Evolutionary conservation across 2,113 vertebrate species (phyloP), one percentile per base, ranked within the genome.

Genomic region (Lipophrys pholis): DNA sequence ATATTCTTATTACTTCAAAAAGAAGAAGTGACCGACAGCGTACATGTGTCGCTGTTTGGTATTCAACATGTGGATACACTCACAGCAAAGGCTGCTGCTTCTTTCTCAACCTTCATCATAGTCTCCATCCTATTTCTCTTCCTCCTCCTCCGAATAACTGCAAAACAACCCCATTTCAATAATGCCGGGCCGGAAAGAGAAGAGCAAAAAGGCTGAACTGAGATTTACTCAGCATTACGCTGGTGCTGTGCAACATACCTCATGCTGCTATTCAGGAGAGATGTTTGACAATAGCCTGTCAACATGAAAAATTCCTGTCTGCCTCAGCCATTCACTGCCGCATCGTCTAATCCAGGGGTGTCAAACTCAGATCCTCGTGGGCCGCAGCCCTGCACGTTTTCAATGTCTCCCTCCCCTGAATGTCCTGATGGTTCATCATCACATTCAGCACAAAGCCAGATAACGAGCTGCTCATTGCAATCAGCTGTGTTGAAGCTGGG

Each of bases 181-280:
- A 36, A 73, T 60, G 45, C 21, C 45, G 46, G 45, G 14, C 56
- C 9, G 43, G 42, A 49, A 40, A 6, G 39, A 43, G 50, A 46
- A 51, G 60, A 58, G 58, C 42, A 0, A 3, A 11, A n/a, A 11
- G 5, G 41, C 55, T 62, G 35, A 46, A 55, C 36, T 35, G 42
- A 61, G 45, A 65, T 50, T 41, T 7, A 52, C 48, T 46, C 65
- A 41, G 43, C 40, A 36, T 35, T 39, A 17, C n/a, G 16, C 42
- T 49, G 42, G 5, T 11, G 10, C 0, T 21, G n/a, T 49, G 35
- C 11, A 36, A 39, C 38, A 49, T 9, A 59, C 42, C 40, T 35
- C 35, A 49, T 8, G 63, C 69, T 68, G 30, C 12, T 60, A 45
- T 76, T 64, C 5, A 64, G 57, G 55, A 60, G 8, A 50, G 77